A percentile compares a stretch with the other conserved stretches of the same genome.
phyloP scores from a whole-genome alignment of 2,888 invertebrate species.

The Tholera decimalis region DNA sequence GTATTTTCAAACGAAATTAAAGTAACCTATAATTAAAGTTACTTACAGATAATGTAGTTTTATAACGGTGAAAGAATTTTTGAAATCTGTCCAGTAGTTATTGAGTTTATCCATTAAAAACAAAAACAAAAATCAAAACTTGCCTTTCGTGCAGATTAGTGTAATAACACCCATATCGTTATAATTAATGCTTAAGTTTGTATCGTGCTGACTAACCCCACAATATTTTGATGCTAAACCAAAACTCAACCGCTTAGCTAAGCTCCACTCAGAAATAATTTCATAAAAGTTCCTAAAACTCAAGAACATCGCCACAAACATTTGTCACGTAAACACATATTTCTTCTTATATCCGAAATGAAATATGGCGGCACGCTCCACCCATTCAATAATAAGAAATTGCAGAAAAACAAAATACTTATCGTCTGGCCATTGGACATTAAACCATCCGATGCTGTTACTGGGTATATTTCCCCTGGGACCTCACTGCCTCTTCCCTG shows the following conservation, averaged over 20 bases:
- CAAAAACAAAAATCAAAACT: too few species aligned
- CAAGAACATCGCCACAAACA: constrained; percentile 7
- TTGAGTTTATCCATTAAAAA: too few species aligned
- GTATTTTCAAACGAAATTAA: too few species aligned
- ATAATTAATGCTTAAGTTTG: not conserved
- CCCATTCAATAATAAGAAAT: constrained; percentile 43
- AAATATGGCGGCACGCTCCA: constrained; percentile 37
- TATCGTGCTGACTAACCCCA: not conserved
- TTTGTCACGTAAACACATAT: constrained; percentile 49
- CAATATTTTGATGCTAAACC: not conserved
- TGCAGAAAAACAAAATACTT: constrained; percentile 46
- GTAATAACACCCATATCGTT: not conserved
- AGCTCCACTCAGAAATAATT: not conserved
- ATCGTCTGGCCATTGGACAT: constrained; percentile 43
- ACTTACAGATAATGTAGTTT: too few species aligned
- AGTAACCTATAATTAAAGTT: too few species aligned
- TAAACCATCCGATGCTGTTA: constrained; percentile 57
- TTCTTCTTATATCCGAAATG: constrained; percentile 42
- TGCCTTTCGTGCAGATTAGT: too few species aligned
- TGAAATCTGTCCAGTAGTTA: too few species aligned
- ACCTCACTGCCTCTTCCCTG: constrained; percentile 38
- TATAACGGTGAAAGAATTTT: too few species aligned
- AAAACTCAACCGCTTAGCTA: not conserved
- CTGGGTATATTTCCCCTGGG: constrained; percentile 59
- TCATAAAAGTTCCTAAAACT: constrained; percentile 5